Evolutionary conservation across 2,797 vertebrate species (phyloP).

Genomic region (Hydrolagus colliei): DNA sequence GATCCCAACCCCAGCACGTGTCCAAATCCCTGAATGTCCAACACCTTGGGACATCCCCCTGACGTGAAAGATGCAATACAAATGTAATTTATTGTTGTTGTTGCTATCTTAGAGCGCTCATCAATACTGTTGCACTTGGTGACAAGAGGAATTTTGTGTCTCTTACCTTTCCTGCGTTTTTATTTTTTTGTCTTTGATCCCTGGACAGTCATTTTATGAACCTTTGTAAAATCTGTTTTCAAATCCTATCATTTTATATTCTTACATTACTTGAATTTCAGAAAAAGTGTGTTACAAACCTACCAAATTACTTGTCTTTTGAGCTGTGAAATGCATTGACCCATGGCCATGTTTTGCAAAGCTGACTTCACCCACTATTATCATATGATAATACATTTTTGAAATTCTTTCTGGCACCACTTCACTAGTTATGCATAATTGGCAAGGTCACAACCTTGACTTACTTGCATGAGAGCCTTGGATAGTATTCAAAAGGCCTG

Average conservation of each 20-base stretch:
- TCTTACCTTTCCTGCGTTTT: neutral
- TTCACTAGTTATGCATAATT: constrained; percentile 3
- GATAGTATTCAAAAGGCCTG: neutral
- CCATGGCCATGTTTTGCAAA: neutral
- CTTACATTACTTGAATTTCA: neutral
- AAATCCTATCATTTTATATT: neutral
- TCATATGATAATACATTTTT: neutral
- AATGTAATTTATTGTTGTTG: too few species aligned
- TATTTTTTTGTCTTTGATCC: neutral
- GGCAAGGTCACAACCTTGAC: constrained; percentile 7
- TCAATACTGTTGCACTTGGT: too few species aligned
- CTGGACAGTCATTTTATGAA: neutral
- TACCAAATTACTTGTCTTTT: neutral
- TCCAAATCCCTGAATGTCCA: too few species aligned
- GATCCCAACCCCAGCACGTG: too few species aligned
- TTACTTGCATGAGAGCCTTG: neutral
- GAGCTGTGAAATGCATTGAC: neutral
- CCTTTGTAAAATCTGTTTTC: neutral
- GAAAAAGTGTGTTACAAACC: neutral
- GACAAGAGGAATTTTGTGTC: neutral
- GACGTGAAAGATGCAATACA: too few species aligned
- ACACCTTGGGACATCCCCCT: too few species aligned
- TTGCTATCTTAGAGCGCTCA: too few species aligned
- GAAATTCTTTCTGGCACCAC: constrained; percentile 5
- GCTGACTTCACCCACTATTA: neutral